Conservation (phyloP, 1,140 invertebrate genomes). For the Chionoecetes opilio region DNA sequence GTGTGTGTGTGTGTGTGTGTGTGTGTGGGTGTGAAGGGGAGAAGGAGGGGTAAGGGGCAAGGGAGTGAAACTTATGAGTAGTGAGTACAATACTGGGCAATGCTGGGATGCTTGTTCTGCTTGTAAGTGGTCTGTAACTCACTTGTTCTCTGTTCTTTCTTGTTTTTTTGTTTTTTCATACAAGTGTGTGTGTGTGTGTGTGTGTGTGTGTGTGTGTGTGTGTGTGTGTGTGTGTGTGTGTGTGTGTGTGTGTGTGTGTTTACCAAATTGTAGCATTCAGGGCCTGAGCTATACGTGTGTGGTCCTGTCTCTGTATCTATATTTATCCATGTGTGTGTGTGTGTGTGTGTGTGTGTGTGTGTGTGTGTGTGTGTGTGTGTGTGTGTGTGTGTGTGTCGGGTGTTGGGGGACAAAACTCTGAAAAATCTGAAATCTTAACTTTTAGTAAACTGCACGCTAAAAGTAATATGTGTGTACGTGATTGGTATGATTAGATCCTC, state of each 20-base stretch:
- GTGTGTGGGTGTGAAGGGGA: too few species aligned
- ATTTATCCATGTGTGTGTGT: not conserved
- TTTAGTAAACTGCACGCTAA: not conserved
- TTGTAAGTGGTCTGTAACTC: not conserved
- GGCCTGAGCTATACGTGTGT: not conserved
- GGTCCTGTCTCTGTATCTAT: too few species aligned
- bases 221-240: too few species aligned
- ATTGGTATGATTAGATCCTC: not conserved
- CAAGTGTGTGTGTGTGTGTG: too few species aligned
- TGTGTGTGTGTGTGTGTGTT: too few species aligned
- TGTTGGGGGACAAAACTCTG: not conserved
- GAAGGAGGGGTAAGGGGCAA: not conserved
- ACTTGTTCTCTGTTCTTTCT: not conserved
- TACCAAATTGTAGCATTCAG: too few species aligned
- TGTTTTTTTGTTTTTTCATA: too few species aligned
- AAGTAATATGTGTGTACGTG: not conserved
- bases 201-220: too few species aligned
- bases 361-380: not conserved
- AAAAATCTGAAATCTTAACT: not conserved
- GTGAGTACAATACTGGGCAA: not conserved
- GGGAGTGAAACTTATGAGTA: not conserved
- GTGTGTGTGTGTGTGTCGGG: not conserved
- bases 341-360: slow-evolving; percentile 7
- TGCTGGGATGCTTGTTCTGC: not conserved
- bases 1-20: too few species aligned